Evolutionary conservation across 1,140 invertebrate genomes (phyloP), one percentile per base, ranked within the genome.

Genomic region (Drosophila erecta): DNA sequence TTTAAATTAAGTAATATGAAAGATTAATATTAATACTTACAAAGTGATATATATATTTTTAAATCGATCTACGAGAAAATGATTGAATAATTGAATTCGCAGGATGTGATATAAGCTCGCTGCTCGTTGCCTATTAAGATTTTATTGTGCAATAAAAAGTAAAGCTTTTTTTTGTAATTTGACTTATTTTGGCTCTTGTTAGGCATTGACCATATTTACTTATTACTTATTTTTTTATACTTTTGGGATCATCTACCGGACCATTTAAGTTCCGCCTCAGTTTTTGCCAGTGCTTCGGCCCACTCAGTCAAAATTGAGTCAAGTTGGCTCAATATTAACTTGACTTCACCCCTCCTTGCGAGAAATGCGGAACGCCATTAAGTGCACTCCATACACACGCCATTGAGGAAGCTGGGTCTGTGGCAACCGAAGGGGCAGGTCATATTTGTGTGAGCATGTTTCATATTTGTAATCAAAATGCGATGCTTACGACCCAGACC

Each of bases 381-480:
- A 74, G 74, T 77, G 62, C 77, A 85, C 74, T 76, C 62, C 76
- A 73, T 66, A 69, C 77, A 60, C 56, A 69, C 50, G 44, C 64
- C 67, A 55, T 74, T 74, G 50, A 64, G 55, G 59, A 58, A 57
- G 41, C 58, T 53, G 46, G 4, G 41, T 14, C 11, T 50, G n/a
- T 17, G 47, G 53, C 8, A 69, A 24, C 43, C 41, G 33, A 8
- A 41, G 73, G 49, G 49, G 20, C 41, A 47, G 47, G 60, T 55
- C 59, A 33, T 65, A 56, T 70, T 49, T 76, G 54, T 59, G 51
- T 76, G 47, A 71, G 58, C 61, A 60, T 87, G 74, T 55, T 76
- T 76, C 55, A 85, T 78, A 84, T 85, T 84, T 76, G 76, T 80
- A 85, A 85, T 84, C 81, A 84, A 84, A 85, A 64, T 60, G 53